Conservation (phyloP, 2,113 vertebrate species). For the Thermophis baileyi region DNA sequence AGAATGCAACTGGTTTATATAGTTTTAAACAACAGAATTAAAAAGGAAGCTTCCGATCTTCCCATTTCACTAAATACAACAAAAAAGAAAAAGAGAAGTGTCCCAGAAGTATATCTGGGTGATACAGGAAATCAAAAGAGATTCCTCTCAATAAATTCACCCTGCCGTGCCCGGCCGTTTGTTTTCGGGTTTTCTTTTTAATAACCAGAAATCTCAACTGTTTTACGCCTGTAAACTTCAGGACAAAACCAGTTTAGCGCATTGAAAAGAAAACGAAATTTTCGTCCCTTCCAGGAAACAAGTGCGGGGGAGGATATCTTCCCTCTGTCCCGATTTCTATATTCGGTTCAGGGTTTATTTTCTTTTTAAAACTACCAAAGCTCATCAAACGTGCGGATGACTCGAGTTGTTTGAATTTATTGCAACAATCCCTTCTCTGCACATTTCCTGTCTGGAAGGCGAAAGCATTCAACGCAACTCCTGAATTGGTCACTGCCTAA, state of each 20-base stretch:
- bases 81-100: neutral
- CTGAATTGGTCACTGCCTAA: slow-evolving; percentile 67
- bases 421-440: slow-evolving; percentile 65
- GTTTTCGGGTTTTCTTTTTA: neutral
- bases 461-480: slow-evolving; percentile 61
- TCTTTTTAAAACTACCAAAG: slow-evolving; percentile 28
- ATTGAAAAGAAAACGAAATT: neutral
- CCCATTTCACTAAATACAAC: neutral
- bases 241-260: neutral
- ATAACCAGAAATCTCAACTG: too few species aligned
- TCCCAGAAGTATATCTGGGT: neutral
- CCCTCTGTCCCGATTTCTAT: neutral
- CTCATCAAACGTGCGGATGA: slow-evolving; percentile 53
- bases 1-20: neutral
- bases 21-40: neutral
- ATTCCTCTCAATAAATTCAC: neutral
- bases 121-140: neutral
- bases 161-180: neutral
- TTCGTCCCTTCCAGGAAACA: slow-evolving; percentile 28
- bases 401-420: slow-evolving; percentile 64
- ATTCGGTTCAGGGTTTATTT: slow-evolving; percentile 1
- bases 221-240: neutral
- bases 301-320: neutral
- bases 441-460: slow-evolving; percentile 70
- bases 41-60: too few species aligned